Base-by-base conservation (phyloP, 1,140 invertebrate species). In the Drosophila suzukii region DNA sequence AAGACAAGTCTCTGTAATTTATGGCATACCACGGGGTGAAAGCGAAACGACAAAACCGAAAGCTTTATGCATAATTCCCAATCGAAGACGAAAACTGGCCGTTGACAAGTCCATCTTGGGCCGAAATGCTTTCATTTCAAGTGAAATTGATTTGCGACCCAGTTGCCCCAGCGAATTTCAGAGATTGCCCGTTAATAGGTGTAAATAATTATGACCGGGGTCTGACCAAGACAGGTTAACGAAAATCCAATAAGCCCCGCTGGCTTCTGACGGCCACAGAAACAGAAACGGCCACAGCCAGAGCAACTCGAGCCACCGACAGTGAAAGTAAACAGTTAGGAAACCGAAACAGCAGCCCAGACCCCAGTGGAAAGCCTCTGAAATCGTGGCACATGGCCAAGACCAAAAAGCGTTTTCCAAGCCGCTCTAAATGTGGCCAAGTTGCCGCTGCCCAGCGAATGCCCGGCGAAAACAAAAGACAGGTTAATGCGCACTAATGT, bases 81-180 rank as follows among this genome's bases (percentile, higher is more conserved):
- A 61, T 54, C 55, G 47, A 73, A 56, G 57, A 55, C 71, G 46
- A 70, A 71, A 58, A 34, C 38, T 75, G 47, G 74, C 61, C 76
- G 68, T 71, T 75, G 82, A 78, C 66, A 82, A 58, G 59, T 88
- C 83, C 75, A 88, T 88, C 62, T 89, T 83, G 66, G 79, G 79
- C 15, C 51, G 47, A 73, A 73, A 58, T 88, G 83, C 83, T 88
- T 88, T 88, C 83, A 79, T 88, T 88, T 80, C 61, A 89, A 88
- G 84, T 88, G 83, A 88, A 88, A 88, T 88, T 88, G 79, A 88
- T 88, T 89, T 89, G 71, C 83, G 83, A 88, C 83, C 83, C 76
- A 88, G 83, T 80, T 88, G 72, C 60, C 75, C 63, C 71, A 60
- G 83, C 66, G 65, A 88, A 79, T 88, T 62, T 89, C 72, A 72